Percentiles rank a stretch among this genome's conserved stretches.
These are phyloP conservation scores for Nanorana parkeri DNA, from an alignment of 2,113 vertebrate genomes.

Conservation along the genomic window DNA sequence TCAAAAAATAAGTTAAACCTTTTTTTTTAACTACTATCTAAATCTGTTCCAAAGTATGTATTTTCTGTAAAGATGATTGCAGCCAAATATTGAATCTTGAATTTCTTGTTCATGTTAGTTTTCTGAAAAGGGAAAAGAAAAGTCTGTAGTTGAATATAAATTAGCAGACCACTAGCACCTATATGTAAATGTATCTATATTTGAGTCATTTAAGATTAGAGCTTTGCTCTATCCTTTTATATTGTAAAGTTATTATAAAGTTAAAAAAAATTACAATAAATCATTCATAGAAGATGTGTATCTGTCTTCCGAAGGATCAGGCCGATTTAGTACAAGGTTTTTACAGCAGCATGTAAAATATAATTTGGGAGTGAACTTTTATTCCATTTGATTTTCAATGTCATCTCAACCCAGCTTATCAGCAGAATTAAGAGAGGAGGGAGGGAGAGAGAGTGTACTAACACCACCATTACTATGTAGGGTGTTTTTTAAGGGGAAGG, in stretches of 20 bases:
- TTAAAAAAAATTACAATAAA: background rate
- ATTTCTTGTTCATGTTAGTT: too few species aligned
- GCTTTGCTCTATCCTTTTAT: too few species aligned
- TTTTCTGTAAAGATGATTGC: too few species aligned
- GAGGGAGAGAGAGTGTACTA: conserved; percentile 62
- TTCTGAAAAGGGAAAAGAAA: too few species aligned
- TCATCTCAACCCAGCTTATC: conserved; percentile 72
- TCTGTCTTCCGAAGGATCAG: background rate
- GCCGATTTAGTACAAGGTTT: background rate
- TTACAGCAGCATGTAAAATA: conserved; percentile 55
- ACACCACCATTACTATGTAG: conserved; percentile 68
- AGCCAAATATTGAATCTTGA: too few species aligned
- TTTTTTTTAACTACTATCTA: too few species aligned
- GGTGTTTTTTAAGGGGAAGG: conserved; percentile 65
- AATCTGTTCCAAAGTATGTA: too few species aligned
- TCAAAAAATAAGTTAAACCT: too few species aligned
- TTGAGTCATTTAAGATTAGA: background rate
- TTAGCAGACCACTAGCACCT: conserved; percentile 1
- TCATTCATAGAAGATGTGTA: background rate
- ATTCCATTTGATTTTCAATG: conserved; percentile 61
- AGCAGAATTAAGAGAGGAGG: conserved; percentile 74
- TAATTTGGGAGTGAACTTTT: conserved; percentile 60
- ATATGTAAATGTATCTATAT: conserved; percentile 31
- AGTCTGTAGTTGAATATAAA: too few species aligned
- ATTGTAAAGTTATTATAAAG: background rate